Evolutionary conservation across 2,888 invertebrate species (phyloP).

Genomic region (Plagiodera versicolora): DNA sequence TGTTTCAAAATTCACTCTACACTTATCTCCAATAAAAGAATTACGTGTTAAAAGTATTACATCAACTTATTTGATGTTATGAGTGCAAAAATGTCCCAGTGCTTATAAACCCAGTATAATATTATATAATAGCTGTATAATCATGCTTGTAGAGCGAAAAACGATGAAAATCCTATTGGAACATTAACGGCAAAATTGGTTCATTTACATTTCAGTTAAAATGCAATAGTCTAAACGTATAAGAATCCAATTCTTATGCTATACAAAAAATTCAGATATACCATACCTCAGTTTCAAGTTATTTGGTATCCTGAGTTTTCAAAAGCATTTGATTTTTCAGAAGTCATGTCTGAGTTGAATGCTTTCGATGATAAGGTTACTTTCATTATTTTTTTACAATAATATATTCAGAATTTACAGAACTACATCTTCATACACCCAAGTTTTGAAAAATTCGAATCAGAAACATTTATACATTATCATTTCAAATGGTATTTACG

Average conservation of each 20-base stretch:
- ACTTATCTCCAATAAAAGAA: too few relatives aligned
- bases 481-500: conserved; percentile 15
- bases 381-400: conserved; percentile 51
- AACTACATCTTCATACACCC: conserved; percentile 38
- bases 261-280: conserved; percentile 55
- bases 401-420: conserved; percentile 47
- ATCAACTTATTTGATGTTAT: background rate
- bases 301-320: conserved; percentile 40
- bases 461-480: conserved; percentile 26
- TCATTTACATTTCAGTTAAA: conserved; percentile 46
- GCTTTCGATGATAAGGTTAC: conserved; percentile 29
- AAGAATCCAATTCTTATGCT: conserved; percentile 46
- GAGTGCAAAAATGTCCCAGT: background rate
- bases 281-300: conserved; percentile 52
- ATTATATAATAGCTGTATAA: conserved; percentile 15
- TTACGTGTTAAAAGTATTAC: too few relatives aligned
- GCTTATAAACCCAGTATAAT: background rate
- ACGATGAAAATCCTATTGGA: conserved; percentile 36
- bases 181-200: conserved; percentile 33
- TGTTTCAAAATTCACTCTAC: too few relatives aligned
- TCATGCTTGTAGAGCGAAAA: conserved; percentile 37
- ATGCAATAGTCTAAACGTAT: conserved; percentile 56
- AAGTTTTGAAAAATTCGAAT: conserved; percentile 26
- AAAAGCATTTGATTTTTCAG: conserved; percentile 30
- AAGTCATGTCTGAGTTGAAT: conserved; percentile 13